Evolutionary conservation across 2,797 vertebrate genomes (phyloP).

Genomic region (Muscicapa striata): DNA sequence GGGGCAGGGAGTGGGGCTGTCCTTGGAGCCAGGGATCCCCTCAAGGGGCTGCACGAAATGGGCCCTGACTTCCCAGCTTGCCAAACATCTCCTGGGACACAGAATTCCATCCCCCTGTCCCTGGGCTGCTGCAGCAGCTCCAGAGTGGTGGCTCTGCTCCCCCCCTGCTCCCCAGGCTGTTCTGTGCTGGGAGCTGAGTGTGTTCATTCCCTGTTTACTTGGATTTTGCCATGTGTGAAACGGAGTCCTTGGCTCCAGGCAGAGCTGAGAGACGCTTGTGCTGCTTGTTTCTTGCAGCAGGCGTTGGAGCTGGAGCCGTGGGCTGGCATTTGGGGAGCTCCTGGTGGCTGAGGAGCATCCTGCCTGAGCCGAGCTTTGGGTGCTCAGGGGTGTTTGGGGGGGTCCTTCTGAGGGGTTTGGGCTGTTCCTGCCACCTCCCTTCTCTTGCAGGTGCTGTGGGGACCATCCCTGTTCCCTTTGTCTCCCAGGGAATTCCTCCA

Average conservation of each 20-base stretch:
- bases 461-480: neutral
- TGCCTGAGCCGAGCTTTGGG: neutral
- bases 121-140: neutral
- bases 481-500: neutral
- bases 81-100: neutral
- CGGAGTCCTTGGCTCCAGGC: neutral
- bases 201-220: neutral
- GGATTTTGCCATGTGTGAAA: neutral
- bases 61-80: neutral
- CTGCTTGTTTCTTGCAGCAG: neutral
- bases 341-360: neutral
- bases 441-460: neutral
- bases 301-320: neutral
- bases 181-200: neutral
- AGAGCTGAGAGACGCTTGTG: conserved; percentile 27
- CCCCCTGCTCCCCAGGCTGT: neutral
- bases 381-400: neutral
- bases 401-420: neutral
- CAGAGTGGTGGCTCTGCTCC: neutral
- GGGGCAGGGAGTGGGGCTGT: neutral
- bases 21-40: neutral
- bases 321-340: neutral
- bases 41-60: neutral
- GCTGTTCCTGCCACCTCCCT: neutral
- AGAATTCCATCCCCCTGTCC: rapidly evolving